phyloP scores from a whole-genome alignment of 2,113 vertebrate species.

The Oncorhynchus tshawytscha region DNA sequence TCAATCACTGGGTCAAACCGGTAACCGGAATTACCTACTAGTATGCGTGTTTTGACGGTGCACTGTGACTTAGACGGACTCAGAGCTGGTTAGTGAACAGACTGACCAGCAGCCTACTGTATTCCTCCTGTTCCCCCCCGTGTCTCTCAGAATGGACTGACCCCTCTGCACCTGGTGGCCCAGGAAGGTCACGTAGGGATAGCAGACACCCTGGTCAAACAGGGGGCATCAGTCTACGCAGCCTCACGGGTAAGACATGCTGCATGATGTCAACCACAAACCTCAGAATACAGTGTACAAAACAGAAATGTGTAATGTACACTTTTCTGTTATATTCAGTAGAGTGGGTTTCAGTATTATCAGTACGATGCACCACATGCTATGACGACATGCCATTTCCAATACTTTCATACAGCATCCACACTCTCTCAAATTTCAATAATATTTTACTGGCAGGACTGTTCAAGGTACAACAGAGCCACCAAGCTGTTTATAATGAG shows the following conservation, averaged over 20 bases:
- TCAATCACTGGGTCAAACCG: too few species aligned
- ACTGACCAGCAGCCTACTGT: not conserved
- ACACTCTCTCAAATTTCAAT: not conserved
- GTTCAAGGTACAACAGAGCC: not conserved
- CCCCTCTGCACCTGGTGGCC: constrained; percentile 91
- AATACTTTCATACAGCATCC: not conserved
- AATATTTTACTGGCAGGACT: not conserved
- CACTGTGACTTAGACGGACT: too few species aligned
- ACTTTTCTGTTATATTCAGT: too few species aligned
- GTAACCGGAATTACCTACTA: too few species aligned
- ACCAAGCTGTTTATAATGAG: constrained; percentile 14
- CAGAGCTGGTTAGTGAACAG: too few species aligned
- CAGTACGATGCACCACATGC: not conserved
- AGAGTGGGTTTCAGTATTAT: too few species aligned
- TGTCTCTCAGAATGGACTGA: constrained; percentile 84
- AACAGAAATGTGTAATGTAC: not conserved
- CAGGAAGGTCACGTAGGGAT: constrained; percentile 93
- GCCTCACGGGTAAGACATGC: constrained; percentile 81
- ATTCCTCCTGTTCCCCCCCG: constrained; percentile 8
- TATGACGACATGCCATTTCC: not conserved
- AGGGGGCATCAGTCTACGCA: constrained; percentile 85
- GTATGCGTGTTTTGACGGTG: too few species aligned
- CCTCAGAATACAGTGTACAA: not conserved
- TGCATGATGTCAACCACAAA: not conserved
- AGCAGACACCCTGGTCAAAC: constrained; percentile 88